Evolutionary conservation across 2,888 invertebrate genomes (phyloP).

Genomic region (Drosophila lacicola): DNA sequence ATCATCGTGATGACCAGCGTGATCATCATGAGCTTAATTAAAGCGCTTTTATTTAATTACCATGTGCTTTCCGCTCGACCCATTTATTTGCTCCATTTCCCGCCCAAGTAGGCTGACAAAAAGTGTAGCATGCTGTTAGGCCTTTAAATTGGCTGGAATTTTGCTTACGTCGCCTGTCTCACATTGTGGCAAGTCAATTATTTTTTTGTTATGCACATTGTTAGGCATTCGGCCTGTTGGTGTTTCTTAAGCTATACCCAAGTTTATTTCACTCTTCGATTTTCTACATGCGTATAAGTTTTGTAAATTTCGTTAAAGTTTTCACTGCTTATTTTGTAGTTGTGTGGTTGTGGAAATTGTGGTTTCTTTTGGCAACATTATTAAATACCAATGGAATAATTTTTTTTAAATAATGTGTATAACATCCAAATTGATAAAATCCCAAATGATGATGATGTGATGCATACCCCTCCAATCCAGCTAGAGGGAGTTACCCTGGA

Average conservation of each 20-base stretch:
- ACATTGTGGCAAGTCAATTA: conserved; percentile 73
- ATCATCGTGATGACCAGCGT: conserved; percentile 3
- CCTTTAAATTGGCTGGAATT: conserved; percentile 46
- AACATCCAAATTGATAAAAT: too few species aligned
- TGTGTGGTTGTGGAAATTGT: too few species aligned
- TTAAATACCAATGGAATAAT: too few species aligned
- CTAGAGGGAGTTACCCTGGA: too few species aligned
- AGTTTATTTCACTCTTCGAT: conserved; percentile 32
- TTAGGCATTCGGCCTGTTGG: conserved; percentile 56
- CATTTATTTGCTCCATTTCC: conserved; percentile 61
- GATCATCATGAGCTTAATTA: conserved; percentile 62
- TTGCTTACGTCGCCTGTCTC: conserved; percentile 27
- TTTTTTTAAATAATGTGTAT: too few species aligned
- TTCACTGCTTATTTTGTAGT: conserved; percentile 1
- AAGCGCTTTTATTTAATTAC: conserved; percentile 63
- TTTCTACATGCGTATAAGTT: conserved; percentile 17
- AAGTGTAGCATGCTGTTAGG: conserved; percentile 59
- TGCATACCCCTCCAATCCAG: too few species aligned
- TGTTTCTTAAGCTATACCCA: conserved; percentile 27
- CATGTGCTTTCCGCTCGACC: conserved; percentile 67
- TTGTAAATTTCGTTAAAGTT: conserved; percentile 37
- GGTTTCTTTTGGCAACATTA: too few species aligned
- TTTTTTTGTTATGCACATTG: conserved; percentile 78
- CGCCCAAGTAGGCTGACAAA: conserved; percentile 48
- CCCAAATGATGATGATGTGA: too few species aligned